Conservation (phyloP, 2,888 invertebrate genomes). For the Cryptus armator region DNA sequence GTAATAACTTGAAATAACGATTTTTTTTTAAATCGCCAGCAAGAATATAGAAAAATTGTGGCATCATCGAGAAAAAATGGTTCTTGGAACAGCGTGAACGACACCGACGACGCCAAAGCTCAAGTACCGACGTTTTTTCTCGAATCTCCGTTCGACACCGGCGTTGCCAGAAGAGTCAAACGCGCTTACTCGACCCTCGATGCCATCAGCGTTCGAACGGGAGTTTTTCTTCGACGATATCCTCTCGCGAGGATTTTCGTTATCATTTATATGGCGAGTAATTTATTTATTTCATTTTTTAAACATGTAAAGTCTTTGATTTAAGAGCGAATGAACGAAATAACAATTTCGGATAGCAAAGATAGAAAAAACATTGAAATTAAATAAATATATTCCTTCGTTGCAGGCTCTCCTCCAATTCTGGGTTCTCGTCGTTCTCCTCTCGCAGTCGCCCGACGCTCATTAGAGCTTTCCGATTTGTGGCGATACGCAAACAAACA, state of each 20-base stretch:
- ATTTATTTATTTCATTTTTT: background rate
- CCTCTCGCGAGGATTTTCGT: conserved; percentile 93
- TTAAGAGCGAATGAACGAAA: too few species aligned
- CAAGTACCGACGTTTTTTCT: conserved; percentile 90
- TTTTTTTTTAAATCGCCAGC: conserved; percentile 82
- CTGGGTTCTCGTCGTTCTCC: conserved; percentile 82
- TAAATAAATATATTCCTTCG: conserved; percentile 32
- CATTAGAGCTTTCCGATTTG: conserved; percentile 72
- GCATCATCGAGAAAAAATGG: conserved; percentile 86
- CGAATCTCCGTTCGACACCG: conserved; percentile 92
- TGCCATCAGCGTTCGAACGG: conserved; percentile 91
- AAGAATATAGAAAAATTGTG: conserved; percentile 88
- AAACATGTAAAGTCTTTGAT: background rate
- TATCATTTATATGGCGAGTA: conserved; percentile 92
- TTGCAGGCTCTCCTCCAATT: conserved; percentile 82
- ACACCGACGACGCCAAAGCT: conserved; percentile 90
- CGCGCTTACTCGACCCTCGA: conserved; percentile 92
- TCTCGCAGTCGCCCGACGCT: conserved; percentile 83
- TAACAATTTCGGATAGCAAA: too few species aligned
- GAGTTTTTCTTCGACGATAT: conserved; percentile 92
- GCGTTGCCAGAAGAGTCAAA: conserved; percentile 91
- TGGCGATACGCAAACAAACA: background rate
- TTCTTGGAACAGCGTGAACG: conserved; percentile 87
- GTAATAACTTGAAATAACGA: background rate
- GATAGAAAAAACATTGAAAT: background rate